These are phyloP conservation scores for Idaea straminata DNA, from an alignment of 2,888 invertebrate species.

Conservation along the genomic window DNA sequence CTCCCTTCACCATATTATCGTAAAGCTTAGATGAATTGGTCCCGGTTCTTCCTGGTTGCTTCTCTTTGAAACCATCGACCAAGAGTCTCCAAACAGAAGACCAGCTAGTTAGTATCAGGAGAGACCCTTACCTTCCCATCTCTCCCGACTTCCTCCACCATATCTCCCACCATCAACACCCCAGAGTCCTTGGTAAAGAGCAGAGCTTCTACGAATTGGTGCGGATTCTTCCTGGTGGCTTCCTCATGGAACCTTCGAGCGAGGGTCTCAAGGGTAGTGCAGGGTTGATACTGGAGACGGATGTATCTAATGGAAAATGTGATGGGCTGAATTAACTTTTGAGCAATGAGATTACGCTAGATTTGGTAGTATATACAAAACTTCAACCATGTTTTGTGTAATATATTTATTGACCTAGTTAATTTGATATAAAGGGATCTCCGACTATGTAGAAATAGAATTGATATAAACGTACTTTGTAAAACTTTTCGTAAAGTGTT, in stretches of 20 bases:
- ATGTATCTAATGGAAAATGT: constrained; percentile 68
- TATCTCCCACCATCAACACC: constrained; percentile 88
- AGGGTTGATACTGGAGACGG: constrained; percentile 84
- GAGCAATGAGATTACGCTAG: neutral
- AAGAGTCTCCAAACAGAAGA: too few relatives aligned
- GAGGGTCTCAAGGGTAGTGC: constrained; percentile 76
- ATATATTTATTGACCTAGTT: neutral
- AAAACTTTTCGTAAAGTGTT: neutral
- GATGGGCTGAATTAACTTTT: neutral
- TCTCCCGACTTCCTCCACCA: constrained; percentile 80
- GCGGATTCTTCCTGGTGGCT: constrained; percentile 63
- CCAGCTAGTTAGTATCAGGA: too few relatives aligned
- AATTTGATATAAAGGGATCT: too few relatives aligned
- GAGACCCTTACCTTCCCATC: constrained; percentile 76
- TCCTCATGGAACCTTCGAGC: constrained; percentile 73
- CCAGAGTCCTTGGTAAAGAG: constrained; percentile 83
- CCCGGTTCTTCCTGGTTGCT: too few relatives aligned
- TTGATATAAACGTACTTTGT: too few relatives aligned
- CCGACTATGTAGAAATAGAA: too few relatives aligned
- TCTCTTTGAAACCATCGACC: too few relatives aligned
- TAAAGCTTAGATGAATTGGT: too few relatives aligned
- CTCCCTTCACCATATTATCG: too few relatives aligned
- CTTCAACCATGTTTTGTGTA: neutral
- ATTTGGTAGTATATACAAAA: neutral
- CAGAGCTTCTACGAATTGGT: constrained; percentile 89